Conservation (phyloP, 2,888 invertebrate genomes). For the Abrostola tripartita region DNA sequence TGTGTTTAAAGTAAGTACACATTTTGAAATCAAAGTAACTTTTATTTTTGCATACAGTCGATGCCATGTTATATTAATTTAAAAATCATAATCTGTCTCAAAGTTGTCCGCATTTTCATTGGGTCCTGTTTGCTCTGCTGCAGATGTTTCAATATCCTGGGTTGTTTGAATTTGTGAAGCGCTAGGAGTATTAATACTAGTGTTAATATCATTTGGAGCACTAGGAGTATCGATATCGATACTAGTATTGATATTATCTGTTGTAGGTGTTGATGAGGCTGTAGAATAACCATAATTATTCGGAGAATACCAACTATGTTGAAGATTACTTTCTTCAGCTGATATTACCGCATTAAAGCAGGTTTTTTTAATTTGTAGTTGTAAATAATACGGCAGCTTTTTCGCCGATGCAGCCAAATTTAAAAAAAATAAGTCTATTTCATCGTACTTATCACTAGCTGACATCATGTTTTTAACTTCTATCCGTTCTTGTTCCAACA, state of each 20-base stretch:
- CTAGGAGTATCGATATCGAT: slow-evolving; percentile 22
- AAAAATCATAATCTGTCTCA: slow-evolving; percentile 17
- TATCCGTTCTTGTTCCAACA: slow-evolving; percentile 37
- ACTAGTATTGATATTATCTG: slow-evolving; percentile 28
- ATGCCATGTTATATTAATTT: slow-evolving; percentile 23
- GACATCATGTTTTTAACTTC: slow-evolving; percentile 41
- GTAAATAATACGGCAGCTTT: slow-evolving; percentile 44
- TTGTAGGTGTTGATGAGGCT: slow-evolving; percentile 30
- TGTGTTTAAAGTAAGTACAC: slow-evolving; percentile 45
- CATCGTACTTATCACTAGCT: slow-evolving; percentile 32
- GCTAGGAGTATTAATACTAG: slow-evolving; percentile 28
- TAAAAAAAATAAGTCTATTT: slow-evolving; percentile 33
- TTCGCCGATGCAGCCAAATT: slow-evolving; percentile 32
- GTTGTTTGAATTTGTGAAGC: slow-evolving; percentile 30
- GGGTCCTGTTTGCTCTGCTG: slow-evolving; percentile 18
- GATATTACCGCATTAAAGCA: slow-evolving; percentile 38
- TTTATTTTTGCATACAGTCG: slow-evolving; percentile 26
- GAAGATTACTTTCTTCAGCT: slow-evolving; percentile 33
- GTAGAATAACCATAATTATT: slow-evolving; percentile 40
- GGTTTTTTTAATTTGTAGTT: slow-evolving; percentile 42
- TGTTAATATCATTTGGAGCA: slow-evolving; percentile 25
- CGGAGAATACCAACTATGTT: slow-evolving; percentile 33
- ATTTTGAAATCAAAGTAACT: slow-evolving; percentile 40
- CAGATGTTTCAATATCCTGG: slow-evolving; percentile 29
- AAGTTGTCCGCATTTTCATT: slow-evolving; percentile 20